Percentiles rank a stretch among this genome's conserved stretches.
Conservation (phyloP, 1,140 invertebrate genomes). For the Papilio machaon region DNA sequence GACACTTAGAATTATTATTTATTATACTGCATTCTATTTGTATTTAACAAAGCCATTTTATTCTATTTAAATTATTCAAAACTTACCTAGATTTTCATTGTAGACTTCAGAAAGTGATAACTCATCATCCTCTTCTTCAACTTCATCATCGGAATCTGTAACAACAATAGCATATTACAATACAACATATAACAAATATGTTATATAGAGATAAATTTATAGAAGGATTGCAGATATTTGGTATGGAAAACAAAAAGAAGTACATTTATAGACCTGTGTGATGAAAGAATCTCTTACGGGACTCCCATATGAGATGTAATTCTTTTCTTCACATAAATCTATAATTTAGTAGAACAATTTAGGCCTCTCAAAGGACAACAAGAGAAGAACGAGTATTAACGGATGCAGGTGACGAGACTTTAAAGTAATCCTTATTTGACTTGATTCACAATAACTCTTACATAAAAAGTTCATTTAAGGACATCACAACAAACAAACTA, state of each 20-base stretch:
- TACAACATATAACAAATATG: background rate
- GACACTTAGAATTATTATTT: too few relatives aligned
- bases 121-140: conserved; percentile 85
- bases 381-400: too few relatives aligned
- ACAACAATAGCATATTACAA: conserved; percentile 58
- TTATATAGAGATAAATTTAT: background rate
- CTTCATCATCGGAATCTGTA: conserved; percentile 83
- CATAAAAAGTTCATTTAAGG: conserved; percentile 25
- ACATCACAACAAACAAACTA: conserved; percentile 20
- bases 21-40: too few relatives aligned
- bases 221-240: background rate
- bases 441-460: conserved; percentile 45
- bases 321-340: too few relatives aligned
- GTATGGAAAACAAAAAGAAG: background rate
- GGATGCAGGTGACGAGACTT: background rate
- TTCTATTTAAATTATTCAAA: background rate
- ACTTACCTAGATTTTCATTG: conserved; percentile 86
- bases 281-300: background rate
- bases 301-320: background rate
- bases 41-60: too few relatives aligned
- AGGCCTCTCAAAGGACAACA: background rate
- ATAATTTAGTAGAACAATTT: background rate
- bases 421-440: background rate
- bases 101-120: conserved; percentile 88
- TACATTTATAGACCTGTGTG: too few relatives aligned